Evolutionary conservation across 2,113 vertebrate species (phyloP).

Genomic region (Ursus arctos): DNA sequence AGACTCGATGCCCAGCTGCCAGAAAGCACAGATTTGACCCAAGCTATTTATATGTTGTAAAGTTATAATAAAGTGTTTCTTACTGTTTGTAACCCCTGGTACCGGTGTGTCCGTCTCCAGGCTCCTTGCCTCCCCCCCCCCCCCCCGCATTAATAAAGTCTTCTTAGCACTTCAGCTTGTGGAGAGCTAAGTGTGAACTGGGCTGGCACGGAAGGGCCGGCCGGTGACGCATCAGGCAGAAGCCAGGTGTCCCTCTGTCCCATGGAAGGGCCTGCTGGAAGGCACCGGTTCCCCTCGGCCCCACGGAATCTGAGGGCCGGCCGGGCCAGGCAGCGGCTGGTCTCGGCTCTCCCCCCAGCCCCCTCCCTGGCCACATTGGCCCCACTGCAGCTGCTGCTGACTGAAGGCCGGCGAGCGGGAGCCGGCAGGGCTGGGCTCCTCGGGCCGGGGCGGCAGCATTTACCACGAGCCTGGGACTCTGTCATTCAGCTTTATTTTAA

Average conservation of each 20-base stretch:
- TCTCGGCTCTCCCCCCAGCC: neutral
- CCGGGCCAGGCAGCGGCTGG: no score
- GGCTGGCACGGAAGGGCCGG: slow-evolving; percentile 3
- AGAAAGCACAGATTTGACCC: slow-evolving; percentile 91
- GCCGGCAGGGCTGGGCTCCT: neutral
- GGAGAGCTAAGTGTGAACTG: slow-evolving; percentile 71
- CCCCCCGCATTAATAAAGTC: slow-evolving; percentile 73
- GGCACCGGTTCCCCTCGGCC: neutral
- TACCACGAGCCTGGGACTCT: slow-evolving; percentile 47
- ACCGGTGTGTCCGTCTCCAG: slow-evolving; percentile 73
- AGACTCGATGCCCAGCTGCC: slow-evolving; percentile 73
- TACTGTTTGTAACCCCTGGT: slow-evolving; percentile 92
- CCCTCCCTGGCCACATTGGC: neutral
- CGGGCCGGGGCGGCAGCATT: neutral
- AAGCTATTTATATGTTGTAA: slow-evolving; percentile 92
- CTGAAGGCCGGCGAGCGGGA: no score
- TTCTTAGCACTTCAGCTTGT: slow-evolving; percentile 74
- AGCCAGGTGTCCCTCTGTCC: neutral
- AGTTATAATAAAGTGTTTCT: slow-evolving; percentile 94
- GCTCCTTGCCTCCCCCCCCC: slow-evolving; percentile 61
- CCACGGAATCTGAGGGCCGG: neutral
- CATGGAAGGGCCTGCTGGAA: neutral
- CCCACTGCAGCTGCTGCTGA: neutral
- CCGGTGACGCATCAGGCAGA: neutral
- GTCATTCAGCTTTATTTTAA: slow-evolving; percentile 87